A percentile compares a stretch with the other conserved stretches of the same genome.
Evolutionary conservation across 1,140 invertebrate species (phyloP).

Genomic region (Nephotettix cincticeps): DNA sequence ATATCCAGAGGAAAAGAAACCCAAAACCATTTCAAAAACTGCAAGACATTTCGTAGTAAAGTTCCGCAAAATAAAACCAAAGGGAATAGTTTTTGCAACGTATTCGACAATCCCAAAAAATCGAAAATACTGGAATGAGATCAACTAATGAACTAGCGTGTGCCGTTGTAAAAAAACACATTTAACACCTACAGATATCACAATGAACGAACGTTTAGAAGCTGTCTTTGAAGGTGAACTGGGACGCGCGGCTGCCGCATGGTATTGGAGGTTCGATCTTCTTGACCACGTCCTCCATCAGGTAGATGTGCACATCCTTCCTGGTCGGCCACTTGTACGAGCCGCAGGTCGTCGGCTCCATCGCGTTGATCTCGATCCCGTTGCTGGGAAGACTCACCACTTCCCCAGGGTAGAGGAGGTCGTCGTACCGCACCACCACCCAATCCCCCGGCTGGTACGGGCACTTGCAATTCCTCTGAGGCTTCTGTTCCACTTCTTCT

Average conservation of each 20-base stretch:
- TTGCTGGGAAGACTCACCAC: neutral
- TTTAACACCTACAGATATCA: neutral
- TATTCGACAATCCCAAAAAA: too few species aligned
- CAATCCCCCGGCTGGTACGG: conserved; percentile 4
- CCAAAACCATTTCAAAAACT: too few species aligned
- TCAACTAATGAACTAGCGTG: neutral
- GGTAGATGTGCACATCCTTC: conserved; percentile 13
- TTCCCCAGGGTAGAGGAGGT: conserved; percentile 1
- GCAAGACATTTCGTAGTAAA: too few species aligned
- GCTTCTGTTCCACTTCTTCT: neutral
- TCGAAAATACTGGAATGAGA: too few species aligned
- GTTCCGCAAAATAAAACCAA: too few species aligned
- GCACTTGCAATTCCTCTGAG: neutral
- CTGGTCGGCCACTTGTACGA: conserved; percentile 15
- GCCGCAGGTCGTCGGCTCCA: conserved; percentile 8
- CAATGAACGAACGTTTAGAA: neutral
- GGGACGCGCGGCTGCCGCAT: neutral
- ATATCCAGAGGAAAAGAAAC: too few species aligned
- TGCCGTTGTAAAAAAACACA: neutral
- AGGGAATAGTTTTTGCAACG: too few species aligned
- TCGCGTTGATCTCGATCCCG: conserved; percentile 11
- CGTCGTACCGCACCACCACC: conserved; percentile 3
- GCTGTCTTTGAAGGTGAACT: conserved; percentile 18
- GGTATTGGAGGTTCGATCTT: conserved; percentile 8
- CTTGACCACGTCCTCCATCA: conserved; percentile 7